Percentiles rank a stretch among this genome's conserved stretches.
Evolutionary conservation across 2,888 invertebrate species (phyloP).

Genomic region (Orthosia incerta): DNA sequence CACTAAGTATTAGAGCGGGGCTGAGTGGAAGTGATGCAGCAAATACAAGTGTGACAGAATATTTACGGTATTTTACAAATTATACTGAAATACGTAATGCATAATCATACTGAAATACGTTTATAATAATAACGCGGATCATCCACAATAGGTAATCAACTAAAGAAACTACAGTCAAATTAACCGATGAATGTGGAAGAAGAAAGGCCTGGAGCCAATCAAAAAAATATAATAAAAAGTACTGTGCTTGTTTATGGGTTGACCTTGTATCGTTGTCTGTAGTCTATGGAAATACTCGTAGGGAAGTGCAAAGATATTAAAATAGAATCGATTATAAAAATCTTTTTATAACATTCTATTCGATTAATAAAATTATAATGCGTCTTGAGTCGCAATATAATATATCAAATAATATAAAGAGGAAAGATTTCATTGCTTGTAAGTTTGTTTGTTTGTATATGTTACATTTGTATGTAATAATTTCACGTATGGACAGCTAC

Average conservation of each 20-base stretch:
- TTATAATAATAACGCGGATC: background rate
- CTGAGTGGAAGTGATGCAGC: background rate
- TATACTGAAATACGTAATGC: too few relatives aligned
- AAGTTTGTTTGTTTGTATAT: too few relatives aligned
- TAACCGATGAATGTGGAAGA: too few relatives aligned
- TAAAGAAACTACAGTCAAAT: too few relatives aligned
- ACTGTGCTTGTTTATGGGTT: conserved; percentile 11
- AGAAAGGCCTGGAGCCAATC: background rate
- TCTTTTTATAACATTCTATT: too few relatives aligned
- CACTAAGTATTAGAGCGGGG: too few relatives aligned
- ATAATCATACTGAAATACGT: background rate
- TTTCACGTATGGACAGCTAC: too few relatives aligned
- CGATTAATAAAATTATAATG: background rate
- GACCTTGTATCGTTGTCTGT: conserved; percentile 19
- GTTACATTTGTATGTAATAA: too few relatives aligned
- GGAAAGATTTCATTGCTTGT: too few relatives aligned
- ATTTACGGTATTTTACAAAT: background rate
- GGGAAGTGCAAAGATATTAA: background rate
- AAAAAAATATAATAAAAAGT: background rate
- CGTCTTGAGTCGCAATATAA: background rate
- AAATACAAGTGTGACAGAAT: background rate
- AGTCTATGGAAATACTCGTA: conserved; percentile 26
- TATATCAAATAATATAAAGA: too few relatives aligned
- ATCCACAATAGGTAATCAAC: too few relatives aligned
- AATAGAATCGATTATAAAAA: background rate